These are phyloP conservation scores for Hydrochoerus hydrochaeris DNA, from an alignment of 2,113 vertebrate species.

Conservation along the genomic window DNA sequence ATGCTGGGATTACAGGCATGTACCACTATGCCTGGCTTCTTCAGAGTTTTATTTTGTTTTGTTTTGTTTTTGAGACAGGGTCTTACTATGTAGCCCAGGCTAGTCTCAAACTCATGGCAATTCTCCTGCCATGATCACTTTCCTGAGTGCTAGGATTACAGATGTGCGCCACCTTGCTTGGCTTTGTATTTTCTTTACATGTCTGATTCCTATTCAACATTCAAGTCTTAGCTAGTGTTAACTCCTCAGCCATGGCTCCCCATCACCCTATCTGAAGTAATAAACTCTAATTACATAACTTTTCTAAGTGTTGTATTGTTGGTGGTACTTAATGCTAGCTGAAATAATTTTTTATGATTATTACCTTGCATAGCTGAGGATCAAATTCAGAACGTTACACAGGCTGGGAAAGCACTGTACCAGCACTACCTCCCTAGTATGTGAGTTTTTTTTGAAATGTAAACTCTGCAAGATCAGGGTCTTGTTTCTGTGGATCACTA, in stretches of 20 bases:
- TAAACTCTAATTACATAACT: neutral
- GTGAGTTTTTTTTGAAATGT: neutral
- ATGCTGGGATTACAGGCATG: neutral
- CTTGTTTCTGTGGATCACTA: neutral
- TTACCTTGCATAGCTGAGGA: neutral
- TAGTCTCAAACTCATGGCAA: neutral
- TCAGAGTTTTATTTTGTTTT: neutral
- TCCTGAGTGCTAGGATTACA: neutral
- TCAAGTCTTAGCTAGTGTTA: neutral
- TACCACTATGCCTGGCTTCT: neutral
- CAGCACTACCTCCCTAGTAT: neutral
- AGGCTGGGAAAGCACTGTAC: neutral
- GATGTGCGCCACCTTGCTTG: neutral
- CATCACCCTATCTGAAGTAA: neutral
- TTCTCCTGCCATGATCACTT: neutral
- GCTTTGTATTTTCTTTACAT: neutral
- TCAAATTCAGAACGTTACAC: neutral
- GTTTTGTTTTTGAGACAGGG: neutral
- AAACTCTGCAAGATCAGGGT: neutral
- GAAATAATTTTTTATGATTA: neutral
- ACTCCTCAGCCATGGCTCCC: neutral
- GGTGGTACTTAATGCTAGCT: neutral
- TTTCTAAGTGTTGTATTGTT: neutral
- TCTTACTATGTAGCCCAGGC: neutral
- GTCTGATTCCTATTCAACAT: neutral